Conservation (phyloP, 2,797 vertebrate species). For the Choloepus didactylus region DNA sequence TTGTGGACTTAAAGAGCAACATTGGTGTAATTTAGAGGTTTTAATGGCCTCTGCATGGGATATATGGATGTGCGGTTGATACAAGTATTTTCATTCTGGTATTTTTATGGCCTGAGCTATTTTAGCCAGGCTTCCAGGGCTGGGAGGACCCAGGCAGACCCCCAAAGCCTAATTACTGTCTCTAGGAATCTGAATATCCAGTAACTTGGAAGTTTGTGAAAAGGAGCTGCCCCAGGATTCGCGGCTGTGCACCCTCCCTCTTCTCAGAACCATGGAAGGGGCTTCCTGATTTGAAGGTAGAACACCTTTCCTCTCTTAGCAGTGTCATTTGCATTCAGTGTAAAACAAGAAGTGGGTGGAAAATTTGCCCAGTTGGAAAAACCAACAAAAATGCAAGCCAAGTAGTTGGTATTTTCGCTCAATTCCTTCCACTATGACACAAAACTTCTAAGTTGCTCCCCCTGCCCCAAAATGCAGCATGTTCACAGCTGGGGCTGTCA, state of each 20-base stretch:
- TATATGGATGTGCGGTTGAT: slow-evolving; percentile 67
- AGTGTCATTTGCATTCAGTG: background rate
- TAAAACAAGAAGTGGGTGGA: slow-evolving; percentile 71
- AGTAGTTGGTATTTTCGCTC: slow-evolving; percentile 75
- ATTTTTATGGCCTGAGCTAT: slow-evolving; percentile 72
- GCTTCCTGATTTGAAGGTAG: background rate
- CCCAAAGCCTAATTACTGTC: slow-evolving; percentile 48
- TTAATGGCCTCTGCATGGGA: slow-evolving; percentile 74
- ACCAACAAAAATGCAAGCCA: slow-evolving; percentile 54
- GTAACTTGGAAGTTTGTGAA: background rate
- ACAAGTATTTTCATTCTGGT: slow-evolving; percentile 74
- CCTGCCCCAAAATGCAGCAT: background rate
- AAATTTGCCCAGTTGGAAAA: slow-evolving; percentile 67
- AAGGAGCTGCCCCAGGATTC: background rate
- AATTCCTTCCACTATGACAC: slow-evolving; percentile 74
- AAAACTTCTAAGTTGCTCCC: slow-evolving; percentile 31
- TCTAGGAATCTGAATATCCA: slow-evolving; percentile 29
- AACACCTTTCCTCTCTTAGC: background rate
- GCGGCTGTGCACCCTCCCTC: background rate
- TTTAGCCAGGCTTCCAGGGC: slow-evolving; percentile 47
- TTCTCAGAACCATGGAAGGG: background rate
- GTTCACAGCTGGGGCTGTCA: background rate
- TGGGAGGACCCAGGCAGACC: slow-evolving; percentile 54
- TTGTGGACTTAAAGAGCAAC: slow-evolving; percentile 66
- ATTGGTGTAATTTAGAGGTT: slow-evolving; percentile 71